Evolutionary conservation across 2,888 invertebrate species (phyloP).

Genomic region (Macrophya alboannulata): DNA sequence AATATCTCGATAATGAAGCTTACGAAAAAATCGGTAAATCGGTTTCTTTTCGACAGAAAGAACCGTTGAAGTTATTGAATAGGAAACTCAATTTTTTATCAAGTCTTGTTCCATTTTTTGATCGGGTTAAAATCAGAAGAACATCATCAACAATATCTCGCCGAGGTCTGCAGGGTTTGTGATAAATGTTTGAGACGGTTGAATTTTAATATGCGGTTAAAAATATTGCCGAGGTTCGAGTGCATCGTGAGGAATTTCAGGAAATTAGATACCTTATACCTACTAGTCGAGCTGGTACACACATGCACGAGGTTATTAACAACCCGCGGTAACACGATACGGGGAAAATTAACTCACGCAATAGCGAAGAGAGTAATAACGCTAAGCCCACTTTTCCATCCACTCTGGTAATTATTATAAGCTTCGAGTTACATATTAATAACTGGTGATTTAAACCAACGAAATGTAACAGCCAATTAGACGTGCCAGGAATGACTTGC

Average conservation of each 20-base stretch:
- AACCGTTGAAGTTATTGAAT: not conserved
- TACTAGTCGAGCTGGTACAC: not conserved
- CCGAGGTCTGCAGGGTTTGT: not conserved
- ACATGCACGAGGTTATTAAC: conserved; percentile 40
- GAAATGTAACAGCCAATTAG: conserved; percentile 46
- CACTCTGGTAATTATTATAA: conserved; percentile 45
- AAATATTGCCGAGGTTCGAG: conserved; percentile 5
- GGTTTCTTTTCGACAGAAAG: not conserved
- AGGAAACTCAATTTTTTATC: not conserved
- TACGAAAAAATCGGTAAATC: too few relatives aligned
- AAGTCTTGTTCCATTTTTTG: not conserved
- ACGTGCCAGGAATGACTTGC: conserved; percentile 15
- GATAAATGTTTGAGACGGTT: not conserved
- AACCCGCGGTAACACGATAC: conserved; percentile 40
- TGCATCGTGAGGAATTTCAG: conserved; percentile 27
- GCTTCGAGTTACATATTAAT: conserved; percentile 53
- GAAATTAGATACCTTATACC: conserved; percentile 46
- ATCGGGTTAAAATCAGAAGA: not conserved
- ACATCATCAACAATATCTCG: not conserved
- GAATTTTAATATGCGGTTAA: not conserved
- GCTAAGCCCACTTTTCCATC: conserved; percentile 48
- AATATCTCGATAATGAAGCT: too few relatives aligned
- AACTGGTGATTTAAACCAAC: conserved; percentile 48
- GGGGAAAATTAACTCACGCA: conserved; percentile 52
- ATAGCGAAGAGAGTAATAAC: conserved; percentile 40